phyloP scores from a whole-genome alignment of 2,888 invertebrate species.

The Oligia strigilis region DNA sequence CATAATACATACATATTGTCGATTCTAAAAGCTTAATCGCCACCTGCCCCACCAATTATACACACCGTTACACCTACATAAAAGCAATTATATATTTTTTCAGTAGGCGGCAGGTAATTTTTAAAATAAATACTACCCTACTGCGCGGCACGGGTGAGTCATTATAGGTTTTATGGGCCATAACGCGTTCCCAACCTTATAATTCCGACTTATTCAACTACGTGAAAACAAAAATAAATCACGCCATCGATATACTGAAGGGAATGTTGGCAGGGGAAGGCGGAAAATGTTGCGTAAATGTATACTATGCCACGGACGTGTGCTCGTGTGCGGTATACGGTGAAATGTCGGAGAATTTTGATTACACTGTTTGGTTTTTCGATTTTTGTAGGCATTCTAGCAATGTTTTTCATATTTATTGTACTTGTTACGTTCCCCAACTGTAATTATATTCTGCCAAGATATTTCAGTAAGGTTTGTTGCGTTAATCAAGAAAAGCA shows the following conservation, averaged over 20 bases:
- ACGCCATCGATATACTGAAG: slow-evolving; percentile 73
- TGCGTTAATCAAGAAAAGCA: slow-evolving; percentile 46
- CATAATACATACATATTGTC: neutral
- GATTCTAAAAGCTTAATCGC: slow-evolving; percentile 37
- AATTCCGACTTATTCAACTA: slow-evolving; percentile 78
- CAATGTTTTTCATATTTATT: slow-evolving; percentile 39
- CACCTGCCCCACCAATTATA: slow-evolving; percentile 47
- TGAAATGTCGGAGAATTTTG: slow-evolving; percentile 44
- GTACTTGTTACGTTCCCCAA: slow-evolving; percentile 25
- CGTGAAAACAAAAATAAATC: slow-evolving; percentile 83
- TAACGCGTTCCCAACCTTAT: slow-evolving; percentile 80
- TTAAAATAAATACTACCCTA: slow-evolving; percentile 71
- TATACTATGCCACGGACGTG: slow-evolving; percentile 48
- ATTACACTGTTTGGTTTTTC: slow-evolving; percentile 42
- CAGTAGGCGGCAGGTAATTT: slow-evolving; percentile 65
- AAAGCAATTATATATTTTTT: slow-evolving; percentile 61
- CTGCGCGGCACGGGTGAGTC: slow-evolving; percentile 70
- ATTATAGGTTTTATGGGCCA: slow-evolving; percentile 80
- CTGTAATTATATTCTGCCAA: slow-evolving; percentile 31
- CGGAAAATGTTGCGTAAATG: slow-evolving; percentile 61
- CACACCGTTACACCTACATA: slow-evolving; percentile 45
- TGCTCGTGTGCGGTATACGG: slow-evolving; percentile 26
- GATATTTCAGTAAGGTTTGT: slow-evolving; percentile 41
- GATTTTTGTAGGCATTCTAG: slow-evolving; percentile 42
- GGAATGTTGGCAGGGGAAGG: slow-evolving; percentile 60